These are phyloP conservation scores for Hesperophylax magnus DNA, from an alignment of 1,140 invertebrate genomes.

Conservation along the genomic window DNA sequence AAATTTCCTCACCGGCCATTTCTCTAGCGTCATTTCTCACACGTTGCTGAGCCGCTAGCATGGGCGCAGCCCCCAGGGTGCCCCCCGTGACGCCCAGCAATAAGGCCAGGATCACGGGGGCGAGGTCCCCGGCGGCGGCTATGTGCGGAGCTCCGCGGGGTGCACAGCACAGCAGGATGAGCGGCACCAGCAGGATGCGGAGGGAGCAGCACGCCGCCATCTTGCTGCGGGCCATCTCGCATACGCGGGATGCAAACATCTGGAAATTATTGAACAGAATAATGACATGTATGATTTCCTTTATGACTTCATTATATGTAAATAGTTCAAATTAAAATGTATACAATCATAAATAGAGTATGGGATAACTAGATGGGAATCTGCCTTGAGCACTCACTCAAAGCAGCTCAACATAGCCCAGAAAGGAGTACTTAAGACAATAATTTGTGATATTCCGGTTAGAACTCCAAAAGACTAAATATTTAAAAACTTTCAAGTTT, in stretches of 20 bases:
- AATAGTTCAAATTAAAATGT: too few relatives aligned
- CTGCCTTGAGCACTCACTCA: too few relatives aligned
- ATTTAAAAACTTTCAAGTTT: too few relatives aligned
- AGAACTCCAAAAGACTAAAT: too few relatives aligned
- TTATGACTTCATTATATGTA: too few relatives aligned
- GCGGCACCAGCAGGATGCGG: constrained; percentile 82
- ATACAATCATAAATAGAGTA: too few relatives aligned
- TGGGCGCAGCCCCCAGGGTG: constrained; percentile 89
- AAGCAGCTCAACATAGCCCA: too few relatives aligned
- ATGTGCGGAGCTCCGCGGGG: constrained; percentile 82
- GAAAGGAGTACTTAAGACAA: too few relatives aligned
- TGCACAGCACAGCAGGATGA: constrained; percentile 84
- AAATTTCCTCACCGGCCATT: constrained; percentile 63
- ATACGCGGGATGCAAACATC: constrained; percentile 85
- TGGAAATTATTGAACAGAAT: constrained; percentile 59
- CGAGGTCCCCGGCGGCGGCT: constrained; percentile 73
- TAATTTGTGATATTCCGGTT: too few relatives aligned
- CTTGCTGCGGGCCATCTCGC: constrained; percentile 84
- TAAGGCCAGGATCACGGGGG: constrained; percentile 79
- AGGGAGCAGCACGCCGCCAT: constrained; percentile 79
- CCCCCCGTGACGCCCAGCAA: constrained; percentile 89
- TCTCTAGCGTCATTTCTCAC: constrained; percentile 73
- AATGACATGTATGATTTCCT: too few relatives aligned
- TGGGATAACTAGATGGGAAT: too few relatives aligned
- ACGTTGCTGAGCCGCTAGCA: constrained; percentile 89